Percentiles rank a stretch among this genome's conserved stretches.
phyloP scores from a whole-genome alignment of 2,113 vertebrate genomes.

The Burhinus oedicnemus region DNA sequence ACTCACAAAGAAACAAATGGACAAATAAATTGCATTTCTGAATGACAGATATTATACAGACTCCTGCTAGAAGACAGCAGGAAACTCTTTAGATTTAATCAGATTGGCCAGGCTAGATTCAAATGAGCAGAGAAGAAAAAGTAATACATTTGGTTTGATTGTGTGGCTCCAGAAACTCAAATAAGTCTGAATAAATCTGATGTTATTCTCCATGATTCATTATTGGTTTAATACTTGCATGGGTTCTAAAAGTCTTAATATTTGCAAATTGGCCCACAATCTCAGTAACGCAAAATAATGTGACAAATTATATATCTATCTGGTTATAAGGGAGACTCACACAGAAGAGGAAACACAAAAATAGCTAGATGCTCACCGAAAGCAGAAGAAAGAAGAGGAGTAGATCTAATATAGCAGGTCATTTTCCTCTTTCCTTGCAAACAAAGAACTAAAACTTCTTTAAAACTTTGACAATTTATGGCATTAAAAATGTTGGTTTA shows the following conservation, averaged over 20 bases:
- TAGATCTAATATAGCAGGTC: background rate
- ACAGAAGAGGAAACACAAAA: background rate
- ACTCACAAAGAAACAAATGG: background rate
- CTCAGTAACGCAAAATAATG: background rate
- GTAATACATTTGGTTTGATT: background rate
- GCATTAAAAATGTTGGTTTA: background rate
- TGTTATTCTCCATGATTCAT: background rate
- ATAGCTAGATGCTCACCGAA: background rate
- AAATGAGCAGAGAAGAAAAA: background rate
- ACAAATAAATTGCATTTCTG: background rate
- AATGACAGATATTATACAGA: background rate
- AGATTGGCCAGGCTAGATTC: background rate
- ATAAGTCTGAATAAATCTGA: background rate
- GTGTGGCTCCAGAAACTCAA: background rate
- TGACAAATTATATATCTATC: background rate
- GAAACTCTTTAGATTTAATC: background rate
- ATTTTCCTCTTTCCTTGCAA: background rate
- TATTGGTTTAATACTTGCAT: constrained; percentile 8
- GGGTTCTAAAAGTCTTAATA: background rate
- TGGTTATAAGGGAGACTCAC: background rate
- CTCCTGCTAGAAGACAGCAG: constrained; percentile 11
- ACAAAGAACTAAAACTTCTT: background rate
- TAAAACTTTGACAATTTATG: background rate
- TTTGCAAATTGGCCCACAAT: background rate
- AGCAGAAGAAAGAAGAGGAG: background rate